phyloP scores from a whole-genome alignment of 2,113 vertebrate genomes.

The Anser brachyrhynchus region DNA sequence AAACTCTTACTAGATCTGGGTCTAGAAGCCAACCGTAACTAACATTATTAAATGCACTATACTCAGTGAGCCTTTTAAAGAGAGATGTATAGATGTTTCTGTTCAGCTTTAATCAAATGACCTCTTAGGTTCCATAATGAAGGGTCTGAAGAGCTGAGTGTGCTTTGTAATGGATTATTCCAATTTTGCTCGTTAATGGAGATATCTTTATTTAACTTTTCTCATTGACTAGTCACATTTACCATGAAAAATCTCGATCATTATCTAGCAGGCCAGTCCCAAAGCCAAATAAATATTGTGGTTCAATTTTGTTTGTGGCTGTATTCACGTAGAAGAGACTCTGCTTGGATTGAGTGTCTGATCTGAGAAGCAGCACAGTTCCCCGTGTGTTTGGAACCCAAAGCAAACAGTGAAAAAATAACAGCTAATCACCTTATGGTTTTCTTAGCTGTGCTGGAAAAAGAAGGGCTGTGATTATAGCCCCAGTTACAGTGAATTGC shows the following conservation, averaged over 20 bases:
- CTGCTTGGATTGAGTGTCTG: not conserved
- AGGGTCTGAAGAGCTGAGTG: not conserved
- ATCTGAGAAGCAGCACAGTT: not conserved
- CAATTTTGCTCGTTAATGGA: constrained; percentile 36
- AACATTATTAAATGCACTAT: not conserved
- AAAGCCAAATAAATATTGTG: constrained; percentile 11
- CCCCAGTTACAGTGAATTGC: not conserved
- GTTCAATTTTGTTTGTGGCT: not conserved
- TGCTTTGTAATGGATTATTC: constrained; percentile 28
- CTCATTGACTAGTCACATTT: constrained; percentile 23
- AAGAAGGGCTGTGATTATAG: constrained; percentile 19
- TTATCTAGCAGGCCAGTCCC: constrained; percentile 16
- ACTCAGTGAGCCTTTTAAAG: not conserved
- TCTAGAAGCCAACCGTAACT: not conserved
- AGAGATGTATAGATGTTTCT: not conserved
- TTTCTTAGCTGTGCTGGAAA: constrained; percentile 8
- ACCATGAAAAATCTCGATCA: not conserved
- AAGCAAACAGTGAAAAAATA: not conserved
- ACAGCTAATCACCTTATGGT: not conserved
- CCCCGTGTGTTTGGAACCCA: not conserved
- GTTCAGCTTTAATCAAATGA: constrained; percentile 1
- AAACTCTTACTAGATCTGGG: not conserved
- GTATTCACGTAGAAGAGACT: not conserved
- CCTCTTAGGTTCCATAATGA: not conserved
- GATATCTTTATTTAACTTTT: constrained; percentile 48